Percentiles rank a stretch among this genome's conserved stretches.
Conservation (phyloP, 2,888 invertebrate genomes). For the Lithophane semibrunnea region DNA sequence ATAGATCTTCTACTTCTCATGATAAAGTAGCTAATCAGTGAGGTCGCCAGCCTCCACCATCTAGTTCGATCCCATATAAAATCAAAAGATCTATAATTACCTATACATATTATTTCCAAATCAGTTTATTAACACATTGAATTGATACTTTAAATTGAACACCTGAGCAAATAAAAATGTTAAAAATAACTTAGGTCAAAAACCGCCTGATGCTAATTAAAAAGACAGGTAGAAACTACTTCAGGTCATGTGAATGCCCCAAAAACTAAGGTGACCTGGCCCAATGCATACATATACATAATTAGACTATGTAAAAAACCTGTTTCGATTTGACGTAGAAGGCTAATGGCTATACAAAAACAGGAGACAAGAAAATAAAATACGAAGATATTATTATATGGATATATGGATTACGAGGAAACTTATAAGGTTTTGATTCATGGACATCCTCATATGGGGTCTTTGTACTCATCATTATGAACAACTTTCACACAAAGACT, state of each 20-base stretch:
- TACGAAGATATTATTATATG: conserved; percentile 3
- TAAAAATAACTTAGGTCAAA: conserved; percentile 25
- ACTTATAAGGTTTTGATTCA: neutral
- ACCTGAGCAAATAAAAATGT: conserved; percentile 7
- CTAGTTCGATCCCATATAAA: neutral
- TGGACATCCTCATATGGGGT: too few species aligned
- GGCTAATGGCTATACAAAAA: conserved; percentile 6
- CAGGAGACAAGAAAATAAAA: conserved; percentile 9
- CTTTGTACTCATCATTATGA: too few species aligned
- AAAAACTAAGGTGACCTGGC: conserved; percentile 34
- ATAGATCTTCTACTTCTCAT: neutral
- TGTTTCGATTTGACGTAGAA: conserved; percentile 31
- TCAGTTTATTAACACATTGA: conserved; percentile 5
- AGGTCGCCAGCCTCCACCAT: too few species aligned
- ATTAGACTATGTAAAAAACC: conserved; percentile 21
- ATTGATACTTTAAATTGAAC: conserved; percentile 13
- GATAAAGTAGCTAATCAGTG: neutral
- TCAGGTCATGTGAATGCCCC: conserved; percentile 30
- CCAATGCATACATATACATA: neutral
- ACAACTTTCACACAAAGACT: too few species aligned
- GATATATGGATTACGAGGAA: conserved; percentile 4
- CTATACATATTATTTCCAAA: too few species aligned
- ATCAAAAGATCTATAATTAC: neutral
- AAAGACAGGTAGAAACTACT: conserved; percentile 25
- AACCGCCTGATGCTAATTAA: neutral